Conservation (phyloP, 2,797 vertebrate species). For the Myoxocephalus aenaeus region DNA sequence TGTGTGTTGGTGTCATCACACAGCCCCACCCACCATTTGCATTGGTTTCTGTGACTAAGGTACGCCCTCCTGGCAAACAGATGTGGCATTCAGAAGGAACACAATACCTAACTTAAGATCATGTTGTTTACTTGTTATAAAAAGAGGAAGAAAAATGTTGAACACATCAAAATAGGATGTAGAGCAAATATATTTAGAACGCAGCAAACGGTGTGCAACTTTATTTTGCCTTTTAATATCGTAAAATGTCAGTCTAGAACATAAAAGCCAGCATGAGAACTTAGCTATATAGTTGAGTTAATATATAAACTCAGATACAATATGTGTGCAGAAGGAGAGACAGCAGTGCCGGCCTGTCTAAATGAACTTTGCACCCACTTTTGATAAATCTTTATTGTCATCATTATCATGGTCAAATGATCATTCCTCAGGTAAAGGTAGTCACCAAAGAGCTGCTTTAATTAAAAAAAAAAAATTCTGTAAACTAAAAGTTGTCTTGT, state of each 20-base stretch:
- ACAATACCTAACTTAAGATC: slow-evolving; percentile 1
- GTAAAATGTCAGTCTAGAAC: not conserved
- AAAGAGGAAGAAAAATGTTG: not conserved
- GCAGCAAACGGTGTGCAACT: not conserved
- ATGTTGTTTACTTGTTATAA: not conserved
- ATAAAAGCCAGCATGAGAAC: not conserved
- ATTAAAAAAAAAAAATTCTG: slow-evolving; percentile 35
- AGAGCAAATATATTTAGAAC: not conserved
- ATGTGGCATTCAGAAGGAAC: slow-evolving; percentile 18
- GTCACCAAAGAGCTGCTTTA: slow-evolving; percentile 3
- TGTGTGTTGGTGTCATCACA: slow-evolving; percentile 37
- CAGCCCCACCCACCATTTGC: slow-evolving; percentile 68
- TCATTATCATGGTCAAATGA: slow-evolving; percentile 28
- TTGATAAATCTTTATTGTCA: slow-evolving; percentile 66
- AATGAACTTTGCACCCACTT: slow-evolving; percentile 75
- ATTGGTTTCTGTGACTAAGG: slow-evolving; percentile 41
- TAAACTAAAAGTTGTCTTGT: not conserved
- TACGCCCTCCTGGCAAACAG: slow-evolving; percentile 27
- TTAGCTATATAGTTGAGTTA: slow-evolving; percentile 48
- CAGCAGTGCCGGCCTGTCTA: not conserved
- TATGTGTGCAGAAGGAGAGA: slow-evolving; percentile 52
- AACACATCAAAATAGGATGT: not conserved
- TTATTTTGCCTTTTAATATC: not conserved
- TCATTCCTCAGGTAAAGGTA: slow-evolving; percentile 1
- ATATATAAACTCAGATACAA: slow-evolving; percentile 63